Conservation (phyloP, 2,888 invertebrate species). For the Galeopsomyia nigrocyanea region DNA sequence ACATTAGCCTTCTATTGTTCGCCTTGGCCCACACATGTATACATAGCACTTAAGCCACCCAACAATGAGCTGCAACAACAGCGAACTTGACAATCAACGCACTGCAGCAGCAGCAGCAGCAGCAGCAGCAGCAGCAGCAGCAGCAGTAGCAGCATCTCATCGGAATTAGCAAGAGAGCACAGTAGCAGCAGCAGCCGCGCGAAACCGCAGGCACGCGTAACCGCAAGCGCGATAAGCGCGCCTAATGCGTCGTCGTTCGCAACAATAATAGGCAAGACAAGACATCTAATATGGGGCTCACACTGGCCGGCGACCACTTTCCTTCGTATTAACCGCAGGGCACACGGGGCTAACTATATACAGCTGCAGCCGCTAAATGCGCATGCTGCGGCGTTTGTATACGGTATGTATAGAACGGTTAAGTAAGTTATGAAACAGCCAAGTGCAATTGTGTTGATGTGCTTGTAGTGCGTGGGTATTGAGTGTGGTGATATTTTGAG, state of each 20-base stretch:
- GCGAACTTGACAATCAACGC: conserved; percentile 5
- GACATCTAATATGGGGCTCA: conserved; percentile 27
- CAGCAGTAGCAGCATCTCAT: not conserved
- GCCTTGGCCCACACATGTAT: too few species aligned
- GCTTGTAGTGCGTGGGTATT: too few species aligned
- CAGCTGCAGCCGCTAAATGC: not conserved
- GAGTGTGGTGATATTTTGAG: too few species aligned
- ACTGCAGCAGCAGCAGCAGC: conserved; percentile 1
- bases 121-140: not conserved
- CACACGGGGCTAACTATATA: conserved; percentile 18
- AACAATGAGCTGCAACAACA: too few species aligned
- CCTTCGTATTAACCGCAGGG: conserved; percentile 43
- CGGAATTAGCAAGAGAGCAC: not conserved
- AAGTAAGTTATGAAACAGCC: too few species aligned
- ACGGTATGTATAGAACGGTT: too few species aligned
- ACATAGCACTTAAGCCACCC: too few species aligned
- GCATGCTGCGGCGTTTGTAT: too few species aligned
- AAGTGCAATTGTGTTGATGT: too few species aligned
- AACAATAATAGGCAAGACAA: conserved; percentile 43
- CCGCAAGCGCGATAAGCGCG: conserved; percentile 2
- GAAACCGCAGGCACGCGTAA: conserved; percentile 10
- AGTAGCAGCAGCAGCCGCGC: not conserved
- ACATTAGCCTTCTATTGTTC: too few species aligned
- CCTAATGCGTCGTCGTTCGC: not conserved
- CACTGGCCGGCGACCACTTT: conserved; percentile 9